A percentile compares a stretch with the other conserved stretches of the same genome.
phyloP scores from a whole-genome alignment of 2,113 vertebrate genomes.

The Semnopithecus entellus region DNA sequence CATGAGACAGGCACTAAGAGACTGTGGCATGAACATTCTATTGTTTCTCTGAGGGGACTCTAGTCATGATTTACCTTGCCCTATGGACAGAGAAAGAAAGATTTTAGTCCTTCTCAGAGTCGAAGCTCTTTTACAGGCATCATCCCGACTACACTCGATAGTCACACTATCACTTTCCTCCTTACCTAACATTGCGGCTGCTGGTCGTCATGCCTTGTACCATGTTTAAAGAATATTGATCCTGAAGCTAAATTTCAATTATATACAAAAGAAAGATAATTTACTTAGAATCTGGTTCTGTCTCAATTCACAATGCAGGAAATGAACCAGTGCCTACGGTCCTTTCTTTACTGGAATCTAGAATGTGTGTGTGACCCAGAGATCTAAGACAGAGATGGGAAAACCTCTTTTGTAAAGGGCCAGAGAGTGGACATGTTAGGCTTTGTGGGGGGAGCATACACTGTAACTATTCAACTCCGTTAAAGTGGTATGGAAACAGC shows the following conservation, averaged over 20 bases:
- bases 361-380: background rate
- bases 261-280: background rate
- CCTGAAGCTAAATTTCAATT: background rate
- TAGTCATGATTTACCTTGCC: no score
- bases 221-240: background rate
- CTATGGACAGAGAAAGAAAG: background rate
- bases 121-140: background rate
- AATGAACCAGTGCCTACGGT: background rate
- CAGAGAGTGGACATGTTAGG: background rate
- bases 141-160: background rate
- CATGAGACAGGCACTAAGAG: background rate
- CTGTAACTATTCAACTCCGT: background rate
- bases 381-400: background rate
- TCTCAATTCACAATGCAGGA: background rate
- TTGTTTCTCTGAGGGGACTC: background rate
- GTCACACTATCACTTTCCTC: background rate
- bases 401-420: background rate
- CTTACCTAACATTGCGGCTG: background rate
- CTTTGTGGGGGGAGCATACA: rapidly evolving
- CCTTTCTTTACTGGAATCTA: background rate
- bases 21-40: background rate
- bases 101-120: background rate
- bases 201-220: background rate
- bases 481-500: no score
- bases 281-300: background rate